Evolutionary conservation across 2,888 invertebrate genomes (phyloP).

Genomic region (Lypha dubia): DNA sequence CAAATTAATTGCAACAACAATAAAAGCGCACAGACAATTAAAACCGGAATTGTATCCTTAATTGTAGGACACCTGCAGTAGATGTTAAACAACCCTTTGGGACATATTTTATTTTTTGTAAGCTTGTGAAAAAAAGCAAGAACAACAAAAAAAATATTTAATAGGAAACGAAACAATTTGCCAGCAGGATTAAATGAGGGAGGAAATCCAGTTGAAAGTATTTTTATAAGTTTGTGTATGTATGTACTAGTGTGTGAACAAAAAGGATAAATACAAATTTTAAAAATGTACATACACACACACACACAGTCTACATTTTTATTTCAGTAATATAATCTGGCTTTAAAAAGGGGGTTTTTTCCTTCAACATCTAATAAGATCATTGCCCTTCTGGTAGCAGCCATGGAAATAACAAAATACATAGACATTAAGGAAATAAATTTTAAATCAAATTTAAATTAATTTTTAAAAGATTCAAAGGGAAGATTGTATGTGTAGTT

Average conservation of each 20-base stretch:
- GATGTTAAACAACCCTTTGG: slow-evolving; percentile 64
- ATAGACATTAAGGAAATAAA: background rate
- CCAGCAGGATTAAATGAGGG: slow-evolving; percentile 55
- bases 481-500: too few species aligned
- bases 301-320: background rate
- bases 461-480: too few species aligned
- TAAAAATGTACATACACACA: background rate
- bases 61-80: slow-evolving; percentile 68
- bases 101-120: slow-evolving; percentile 39
- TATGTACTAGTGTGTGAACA: slow-evolving; percentile 11
- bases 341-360: slow-evolving; percentile 15
- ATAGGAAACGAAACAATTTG: slow-evolving; percentile 65
- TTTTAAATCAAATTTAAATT: background rate
- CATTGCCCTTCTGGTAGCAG: slow-evolving; percentile 14
- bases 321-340: slow-evolving; percentile 19
- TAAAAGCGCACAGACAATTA: slow-evolving; percentile 15
- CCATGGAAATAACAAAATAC: background rate
- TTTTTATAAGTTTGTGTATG: background rate
- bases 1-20: slow-evolving; percentile 50
- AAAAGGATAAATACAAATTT: slow-evolving; percentile 11
- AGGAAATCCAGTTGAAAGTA: slow-evolving; percentile 36
- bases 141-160: slow-evolving; percentile 31
- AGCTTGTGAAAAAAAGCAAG: too few species aligned
- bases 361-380: slow-evolving; percentile 18
- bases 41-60: slow-evolving; percentile 68